Conservation (phyloP, 2,888 invertebrate genomes). For the Tenthredo amoena region DNA sequence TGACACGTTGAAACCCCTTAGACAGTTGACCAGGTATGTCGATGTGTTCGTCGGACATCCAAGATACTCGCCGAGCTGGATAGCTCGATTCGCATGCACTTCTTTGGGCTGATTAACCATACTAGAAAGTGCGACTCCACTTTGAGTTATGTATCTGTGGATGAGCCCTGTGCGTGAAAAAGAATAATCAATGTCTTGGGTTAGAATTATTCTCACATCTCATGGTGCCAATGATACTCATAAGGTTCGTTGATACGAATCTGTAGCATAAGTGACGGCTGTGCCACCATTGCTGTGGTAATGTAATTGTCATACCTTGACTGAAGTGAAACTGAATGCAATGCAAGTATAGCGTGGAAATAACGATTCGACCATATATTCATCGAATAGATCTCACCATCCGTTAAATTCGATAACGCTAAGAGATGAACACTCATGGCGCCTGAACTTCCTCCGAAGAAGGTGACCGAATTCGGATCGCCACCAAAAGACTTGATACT, state of each 20-base stretch:
- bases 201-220: background rate
- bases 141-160: conserved; percentile 1
- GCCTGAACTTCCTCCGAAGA: conserved; percentile 18
- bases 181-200: background rate
- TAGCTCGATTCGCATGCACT: background rate
- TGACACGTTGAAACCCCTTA: background rate
- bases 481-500: conserved; percentile 27
- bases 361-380: no score
- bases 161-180: background rate
- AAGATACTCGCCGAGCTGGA: background rate
- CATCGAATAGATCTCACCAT: background rate
- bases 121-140: background rate
- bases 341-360: no score
- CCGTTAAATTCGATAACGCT: background rate
- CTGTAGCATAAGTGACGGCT: no score
- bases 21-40: background rate
- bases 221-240: no score
- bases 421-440: background rate
- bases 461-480: conserved; percentile 15
- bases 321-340: no score
- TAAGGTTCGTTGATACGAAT: no score
- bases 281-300: no score
- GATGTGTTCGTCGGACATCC: conserved; percentile 29
- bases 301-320: no score
- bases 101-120: background rate